phyloP scores from a whole-genome alignment of 1,140 invertebrate species.

The Wiebesia pumilae region DNA sequence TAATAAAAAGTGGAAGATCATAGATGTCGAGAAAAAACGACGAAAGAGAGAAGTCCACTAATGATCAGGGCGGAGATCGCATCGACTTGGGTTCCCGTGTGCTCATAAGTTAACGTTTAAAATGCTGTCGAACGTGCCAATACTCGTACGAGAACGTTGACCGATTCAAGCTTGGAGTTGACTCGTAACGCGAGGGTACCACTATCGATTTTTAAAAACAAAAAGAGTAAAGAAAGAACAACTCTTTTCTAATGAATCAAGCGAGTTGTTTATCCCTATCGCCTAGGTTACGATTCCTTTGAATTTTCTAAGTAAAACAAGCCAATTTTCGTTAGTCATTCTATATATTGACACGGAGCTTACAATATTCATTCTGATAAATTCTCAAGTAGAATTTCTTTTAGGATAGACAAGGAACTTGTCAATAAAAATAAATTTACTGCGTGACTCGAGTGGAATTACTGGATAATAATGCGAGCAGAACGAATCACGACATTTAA shows the following conservation, averaged over 20 bases:
- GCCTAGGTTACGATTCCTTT: neutral
- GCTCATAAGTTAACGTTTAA: conserved; percentile 4
- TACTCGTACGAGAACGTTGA: neutral
- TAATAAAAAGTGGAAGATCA: neutral
- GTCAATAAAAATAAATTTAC: conserved; percentile 13
- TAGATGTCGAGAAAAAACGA: neutral
- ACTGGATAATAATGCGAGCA: conserved; percentile 47
- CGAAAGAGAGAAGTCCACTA: neutral
- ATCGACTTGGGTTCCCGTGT: neutral
- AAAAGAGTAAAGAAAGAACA: conserved; percentile 22
- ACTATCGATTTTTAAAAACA: conserved; percentile 49
- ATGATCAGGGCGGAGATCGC: neutral
- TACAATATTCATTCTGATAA: neutral
- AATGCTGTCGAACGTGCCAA: conserved; percentile 40
- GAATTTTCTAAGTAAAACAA: neutral
- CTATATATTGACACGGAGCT: neutral
- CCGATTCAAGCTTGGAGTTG: conserved; percentile 21
- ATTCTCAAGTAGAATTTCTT: neutral
- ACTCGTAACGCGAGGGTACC: conserved; percentile 30
- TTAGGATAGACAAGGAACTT: neutral
- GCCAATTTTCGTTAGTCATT: neutral
- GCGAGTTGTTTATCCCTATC: neutral
- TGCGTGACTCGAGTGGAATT: neutral
- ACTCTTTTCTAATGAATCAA: neutral
- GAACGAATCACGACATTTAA: conserved; percentile 1